These are phyloP conservation scores for Nymphicus hollandicus DNA, from an alignment of 2,113 vertebrate genomes.

Conservation along the genomic window DNA sequence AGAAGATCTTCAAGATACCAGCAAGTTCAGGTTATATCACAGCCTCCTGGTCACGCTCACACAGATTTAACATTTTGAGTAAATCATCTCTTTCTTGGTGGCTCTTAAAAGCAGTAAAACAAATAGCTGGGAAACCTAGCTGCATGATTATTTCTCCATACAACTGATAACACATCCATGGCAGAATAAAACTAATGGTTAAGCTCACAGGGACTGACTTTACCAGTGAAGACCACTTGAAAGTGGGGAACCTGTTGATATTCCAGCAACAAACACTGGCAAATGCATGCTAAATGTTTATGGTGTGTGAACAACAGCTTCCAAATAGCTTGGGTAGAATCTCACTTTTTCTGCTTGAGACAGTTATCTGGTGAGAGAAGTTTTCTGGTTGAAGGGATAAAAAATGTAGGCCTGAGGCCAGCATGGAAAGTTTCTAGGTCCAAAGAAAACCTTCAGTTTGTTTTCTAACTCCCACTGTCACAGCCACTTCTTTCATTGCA, in stretches of 20 bases:
- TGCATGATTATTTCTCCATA: not conserved
- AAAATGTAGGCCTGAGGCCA: not conserved
- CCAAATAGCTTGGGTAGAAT: not conserved
- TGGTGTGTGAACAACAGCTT: not conserved
- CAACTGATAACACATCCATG: not conserved
- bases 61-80: not conserved
- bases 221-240: not conserved
- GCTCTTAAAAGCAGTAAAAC: not conserved
- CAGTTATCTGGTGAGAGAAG: not conserved
- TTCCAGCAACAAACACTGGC: not conserved
- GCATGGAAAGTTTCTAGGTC: not conserved
- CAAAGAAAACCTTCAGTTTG: slow-evolving; percentile 28
- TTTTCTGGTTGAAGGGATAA: not conserved
- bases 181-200: not conserved
- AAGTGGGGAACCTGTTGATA: not conserved
- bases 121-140: not conserved
- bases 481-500: slow-evolving; percentile 26
- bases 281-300: not conserved
- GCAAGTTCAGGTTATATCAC: not conserved
- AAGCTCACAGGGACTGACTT: not conserved
- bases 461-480: not conserved
- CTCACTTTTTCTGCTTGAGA: not conserved
- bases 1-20: not conserved
- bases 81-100: not conserved
- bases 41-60: not conserved